A percentile compares a stretch with the other conserved stretches of the same genome.
phyloP scores from a whole-genome alignment of 2,113 vertebrate genomes.

The Hystrix cristata region DNA sequence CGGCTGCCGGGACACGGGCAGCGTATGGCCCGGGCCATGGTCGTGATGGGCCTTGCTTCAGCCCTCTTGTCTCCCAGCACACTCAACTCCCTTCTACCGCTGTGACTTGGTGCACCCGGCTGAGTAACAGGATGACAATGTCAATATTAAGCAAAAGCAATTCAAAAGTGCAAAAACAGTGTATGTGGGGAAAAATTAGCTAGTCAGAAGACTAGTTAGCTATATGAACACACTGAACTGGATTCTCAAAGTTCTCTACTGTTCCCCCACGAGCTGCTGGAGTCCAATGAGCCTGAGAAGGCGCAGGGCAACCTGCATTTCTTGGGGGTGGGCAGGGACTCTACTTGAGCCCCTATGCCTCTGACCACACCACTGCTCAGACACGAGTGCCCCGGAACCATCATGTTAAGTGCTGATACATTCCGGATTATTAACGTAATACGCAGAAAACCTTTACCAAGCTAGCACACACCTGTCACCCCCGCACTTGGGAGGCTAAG shows the following conservation, averaged over 20 bases:
- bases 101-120: neutral
- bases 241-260: neutral
- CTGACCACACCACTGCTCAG: neutral
- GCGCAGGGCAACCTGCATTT: neutral
- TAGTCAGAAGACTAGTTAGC: neutral
- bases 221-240: neutral
- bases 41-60: neutral
- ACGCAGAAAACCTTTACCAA: neutral
- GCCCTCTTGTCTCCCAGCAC: rapidly evolving
- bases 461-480: neutral
- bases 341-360: neutral
- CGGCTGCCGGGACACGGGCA: neutral
- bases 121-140: neutral
- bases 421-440: neutral
- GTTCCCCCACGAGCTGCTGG: neutral
- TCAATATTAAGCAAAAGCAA: neutral
- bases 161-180: neutral
- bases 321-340: neutral
- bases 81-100: neutral
- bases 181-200: neutral
- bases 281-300: rapidly evolving
- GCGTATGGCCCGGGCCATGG: rapidly evolving
- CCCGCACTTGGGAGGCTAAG: neutral
- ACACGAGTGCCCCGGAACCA: neutral
- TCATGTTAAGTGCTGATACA: rapidly evolving